Evolutionary conservation across 2,888 invertebrate genomes (phyloP).

Genomic region (Agriopis aurantiaria): DNA sequence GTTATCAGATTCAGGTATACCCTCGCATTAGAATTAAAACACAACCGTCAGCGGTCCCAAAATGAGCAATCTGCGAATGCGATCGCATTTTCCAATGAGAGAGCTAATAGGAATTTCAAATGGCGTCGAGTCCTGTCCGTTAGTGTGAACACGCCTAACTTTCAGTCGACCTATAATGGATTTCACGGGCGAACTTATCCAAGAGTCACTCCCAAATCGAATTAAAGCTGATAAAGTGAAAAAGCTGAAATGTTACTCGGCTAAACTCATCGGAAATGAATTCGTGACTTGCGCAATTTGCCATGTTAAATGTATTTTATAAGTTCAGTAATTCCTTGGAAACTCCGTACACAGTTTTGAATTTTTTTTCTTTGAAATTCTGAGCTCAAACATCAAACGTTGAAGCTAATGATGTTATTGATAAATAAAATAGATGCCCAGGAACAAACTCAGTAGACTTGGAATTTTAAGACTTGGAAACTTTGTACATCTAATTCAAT

Average conservation of each 20-base stretch:
- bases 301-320: conserved; percentile 47
- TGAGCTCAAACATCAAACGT: neutral
- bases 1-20: conserved; percentile 26
- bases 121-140: conserved; percentile 48
- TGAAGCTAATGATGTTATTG: conserved; percentile 11
- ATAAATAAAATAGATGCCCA: neutral
- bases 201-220: conserved; percentile 60
- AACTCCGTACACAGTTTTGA: conserved; percentile 9
- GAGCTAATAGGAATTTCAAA: conserved; percentile 65
- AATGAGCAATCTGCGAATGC: conserved; percentile 52
- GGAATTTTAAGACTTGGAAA: neutral
- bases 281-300: conserved; percentile 52
- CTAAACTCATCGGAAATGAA: conserved; percentile 48
- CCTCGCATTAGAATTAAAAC: conserved; percentile 34
- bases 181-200: conserved; percentile 55
- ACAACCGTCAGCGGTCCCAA: conserved; percentile 38
- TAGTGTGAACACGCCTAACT: conserved; percentile 52
- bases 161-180: conserved; percentile 58
- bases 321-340: conserved; percentile 32
- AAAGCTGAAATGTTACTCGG: conserved; percentile 51
- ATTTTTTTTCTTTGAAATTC: conserved; percentile 6
- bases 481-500: neutral
- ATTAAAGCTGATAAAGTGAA: conserved; percentile 59
- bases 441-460: neutral
- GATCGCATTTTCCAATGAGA: conserved; percentile 59